A percentile compares a stretch with the other conserved stretches of the same genome.
phyloP scores from a whole-genome alignment of 2,888 invertebrate species.

The Acronicta alni region DNA sequence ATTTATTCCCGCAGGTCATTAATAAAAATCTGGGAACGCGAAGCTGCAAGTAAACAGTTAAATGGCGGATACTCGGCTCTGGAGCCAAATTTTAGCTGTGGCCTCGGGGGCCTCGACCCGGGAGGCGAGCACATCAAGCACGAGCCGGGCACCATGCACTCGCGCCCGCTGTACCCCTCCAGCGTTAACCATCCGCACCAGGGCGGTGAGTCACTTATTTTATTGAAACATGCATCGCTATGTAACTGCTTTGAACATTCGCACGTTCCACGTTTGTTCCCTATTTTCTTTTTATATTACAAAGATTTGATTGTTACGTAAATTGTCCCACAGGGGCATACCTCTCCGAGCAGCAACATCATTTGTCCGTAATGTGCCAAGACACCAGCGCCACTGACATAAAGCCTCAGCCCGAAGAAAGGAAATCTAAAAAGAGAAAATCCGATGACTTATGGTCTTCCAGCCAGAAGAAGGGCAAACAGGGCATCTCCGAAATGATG shows the following conservation, averaged over 20 bases:
- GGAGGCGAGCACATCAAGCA: slow-evolving; percentile 87
- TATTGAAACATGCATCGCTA: neutral
- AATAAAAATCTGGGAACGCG: slow-evolving; percentile 95
- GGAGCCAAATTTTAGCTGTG: slow-evolving; percentile 91
- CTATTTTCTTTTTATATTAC: no score
- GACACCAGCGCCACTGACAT: slow-evolving; percentile 69
- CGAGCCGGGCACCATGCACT: slow-evolving; percentile 81
- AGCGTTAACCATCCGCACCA: slow-evolving; percentile 80
- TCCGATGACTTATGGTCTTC: slow-evolving; percentile 90
- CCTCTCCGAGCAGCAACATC: slow-evolving; percentile 85
- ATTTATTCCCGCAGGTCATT: slow-evolving; percentile 88
- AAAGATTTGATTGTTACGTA: neutral
- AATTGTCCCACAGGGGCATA: slow-evolving; percentile 72
- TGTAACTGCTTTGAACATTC: no score
- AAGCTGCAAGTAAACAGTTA: slow-evolving; percentile 88
- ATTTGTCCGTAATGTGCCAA: slow-evolving; percentile 81
- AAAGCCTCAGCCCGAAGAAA: slow-evolving; percentile 78
- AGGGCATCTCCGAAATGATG: slow-evolving; percentile 88
- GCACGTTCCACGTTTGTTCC: no score
- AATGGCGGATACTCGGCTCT: slow-evolving; percentile 88
- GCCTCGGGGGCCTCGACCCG: slow-evolving; percentile 92
- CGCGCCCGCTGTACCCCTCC: slow-evolving; percentile 75
- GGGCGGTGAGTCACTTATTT: slow-evolving; percentile 66
- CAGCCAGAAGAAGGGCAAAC: slow-evolving; percentile 90
- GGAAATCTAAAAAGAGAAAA: slow-evolving; percentile 90